These are phyloP conservation scores for Panagrolaimus sp. DNA, from an alignment of 1,140 invertebrate genomes.

Conservation along the genomic window DNA sequence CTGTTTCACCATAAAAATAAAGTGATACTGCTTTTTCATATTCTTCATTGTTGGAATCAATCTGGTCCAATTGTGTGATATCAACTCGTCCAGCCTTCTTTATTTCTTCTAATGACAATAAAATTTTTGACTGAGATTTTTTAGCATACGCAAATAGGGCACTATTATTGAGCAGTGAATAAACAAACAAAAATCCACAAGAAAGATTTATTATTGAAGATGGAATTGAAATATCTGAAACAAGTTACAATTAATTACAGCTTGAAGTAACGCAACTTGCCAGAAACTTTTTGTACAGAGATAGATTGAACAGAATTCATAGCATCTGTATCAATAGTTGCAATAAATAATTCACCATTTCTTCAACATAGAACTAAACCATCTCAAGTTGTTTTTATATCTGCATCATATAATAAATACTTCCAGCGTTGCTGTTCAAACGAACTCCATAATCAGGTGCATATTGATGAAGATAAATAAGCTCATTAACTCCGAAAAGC, in stretches of 20 bases:
- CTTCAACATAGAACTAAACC: conserved; percentile 82
- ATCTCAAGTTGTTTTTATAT: conserved; percentile 61
- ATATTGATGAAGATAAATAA: conserved; percentile 72
- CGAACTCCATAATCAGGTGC: conserved; percentile 93
- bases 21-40: conserved; percentile 13
- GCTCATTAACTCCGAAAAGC: conserved; percentile 61
- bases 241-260: background rate
- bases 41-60: background rate
- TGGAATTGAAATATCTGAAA: conserved; percentile 70
- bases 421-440: conserved; percentile 70
- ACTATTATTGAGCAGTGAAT: conserved; percentile 92
- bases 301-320: conserved; percentile 74
- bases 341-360: conserved; percentile 82
- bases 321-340: conserved; percentile 86
- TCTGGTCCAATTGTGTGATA: background rate
- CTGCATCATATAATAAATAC: too few species aligned
- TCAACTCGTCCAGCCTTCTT: background rate
- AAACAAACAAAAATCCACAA: conserved; percentile 87
- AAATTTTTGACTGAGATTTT: conserved; percentile 28
- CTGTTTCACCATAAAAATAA: background rate
- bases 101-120: background rate
- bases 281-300: conserved; percentile 30
- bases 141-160: conserved; percentile 83
- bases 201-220: conserved; percentile 79
- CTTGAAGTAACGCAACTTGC: conserved; percentile 27